Conservation (phyloP, 2,113 vertebrate genomes). For the Passer domesticus region DNA sequence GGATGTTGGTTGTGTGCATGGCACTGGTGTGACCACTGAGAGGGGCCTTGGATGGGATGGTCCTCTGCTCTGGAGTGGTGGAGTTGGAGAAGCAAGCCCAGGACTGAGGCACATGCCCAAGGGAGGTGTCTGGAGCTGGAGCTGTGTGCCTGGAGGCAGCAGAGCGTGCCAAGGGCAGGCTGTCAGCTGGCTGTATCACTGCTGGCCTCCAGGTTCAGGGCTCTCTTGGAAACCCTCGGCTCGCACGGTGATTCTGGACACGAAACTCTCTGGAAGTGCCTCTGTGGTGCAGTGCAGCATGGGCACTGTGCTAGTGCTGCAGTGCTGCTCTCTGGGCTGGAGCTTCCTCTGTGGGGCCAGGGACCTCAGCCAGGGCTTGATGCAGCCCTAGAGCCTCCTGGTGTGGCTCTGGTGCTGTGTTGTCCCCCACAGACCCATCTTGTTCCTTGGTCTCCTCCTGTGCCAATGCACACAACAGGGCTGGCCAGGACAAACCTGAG, state of each 20-base stretch:
- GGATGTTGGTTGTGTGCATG: rapidly evolving
- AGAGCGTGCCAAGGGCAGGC: not conserved
- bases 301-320: not conserved
- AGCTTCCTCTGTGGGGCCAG: not conserved
- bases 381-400: not conserved
- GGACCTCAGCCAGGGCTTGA: not conserved
- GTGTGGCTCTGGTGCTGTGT: not conserved
- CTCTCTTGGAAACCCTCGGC: not conserved
- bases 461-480: not conserved
- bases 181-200: not conserved
- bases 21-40: not conserved
- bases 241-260: rapidly evolving
- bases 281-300: constrained; percentile 12
- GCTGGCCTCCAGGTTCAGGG: not conserved
- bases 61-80: not conserved
- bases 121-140: not conserved
- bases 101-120: rapidly evolving
- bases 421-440: not conserved
- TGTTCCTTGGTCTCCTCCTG: not conserved
- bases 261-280: not conserved
- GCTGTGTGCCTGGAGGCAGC: not conserved
- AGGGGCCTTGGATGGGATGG: not conserved
- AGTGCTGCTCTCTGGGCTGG: not conserved
- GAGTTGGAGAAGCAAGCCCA: not conserved
- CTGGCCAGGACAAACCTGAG: not conserved